Conservation (phyloP, 2,888 invertebrate genomes). For the Pycnomerus fuliginosus region DNA sequence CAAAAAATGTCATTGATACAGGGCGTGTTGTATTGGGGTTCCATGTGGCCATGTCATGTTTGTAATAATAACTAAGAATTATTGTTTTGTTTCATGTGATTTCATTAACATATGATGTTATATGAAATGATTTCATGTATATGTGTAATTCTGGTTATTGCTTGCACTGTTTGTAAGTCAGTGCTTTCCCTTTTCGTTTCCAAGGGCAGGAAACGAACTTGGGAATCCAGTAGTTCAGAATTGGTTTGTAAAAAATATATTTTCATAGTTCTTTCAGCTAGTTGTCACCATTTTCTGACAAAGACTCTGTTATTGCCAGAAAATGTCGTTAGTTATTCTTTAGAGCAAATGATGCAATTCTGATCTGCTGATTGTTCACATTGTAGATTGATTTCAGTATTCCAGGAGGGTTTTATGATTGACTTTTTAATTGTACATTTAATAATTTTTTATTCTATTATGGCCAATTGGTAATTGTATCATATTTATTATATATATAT, state of each 20-base stretch:
- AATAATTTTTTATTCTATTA: no score
- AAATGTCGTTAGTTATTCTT: constrained; percentile 41
- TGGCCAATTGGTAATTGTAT: no score
- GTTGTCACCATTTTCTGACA: constrained; percentile 30
- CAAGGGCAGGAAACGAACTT: constrained; percentile 50
- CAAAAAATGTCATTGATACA: constrained; percentile 41
- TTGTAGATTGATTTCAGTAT: constrained; percentile 53
- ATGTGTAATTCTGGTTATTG: constrained; percentile 50
- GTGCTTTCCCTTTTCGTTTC: constrained; percentile 51
- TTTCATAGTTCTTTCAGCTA: constrained; percentile 23
- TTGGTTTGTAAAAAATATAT: constrained; percentile 31
- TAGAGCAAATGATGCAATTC: constrained; percentile 47
- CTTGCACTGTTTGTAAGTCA: constrained; percentile 46
- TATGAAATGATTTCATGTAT: constrained; percentile 52
- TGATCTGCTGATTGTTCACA: constrained; percentile 49
- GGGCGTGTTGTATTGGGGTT: constrained; percentile 38
- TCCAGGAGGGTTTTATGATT: no score
- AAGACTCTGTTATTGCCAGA: constrained; percentile 29
- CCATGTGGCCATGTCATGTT: constrained; percentile 50
- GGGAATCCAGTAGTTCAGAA: constrained; percentile 52
- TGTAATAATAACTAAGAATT: constrained; percentile 46
- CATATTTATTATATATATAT: no score
- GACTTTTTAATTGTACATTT: no score
- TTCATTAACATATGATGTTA: constrained; percentile 47
- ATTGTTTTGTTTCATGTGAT: constrained; percentile 49